Percentiles rank a stretch among this genome's conserved stretches.
Evolutionary conservation across 2,888 invertebrate genomes (phyloP).

Genomic region (Scelioninae gen. 2): DNA sequence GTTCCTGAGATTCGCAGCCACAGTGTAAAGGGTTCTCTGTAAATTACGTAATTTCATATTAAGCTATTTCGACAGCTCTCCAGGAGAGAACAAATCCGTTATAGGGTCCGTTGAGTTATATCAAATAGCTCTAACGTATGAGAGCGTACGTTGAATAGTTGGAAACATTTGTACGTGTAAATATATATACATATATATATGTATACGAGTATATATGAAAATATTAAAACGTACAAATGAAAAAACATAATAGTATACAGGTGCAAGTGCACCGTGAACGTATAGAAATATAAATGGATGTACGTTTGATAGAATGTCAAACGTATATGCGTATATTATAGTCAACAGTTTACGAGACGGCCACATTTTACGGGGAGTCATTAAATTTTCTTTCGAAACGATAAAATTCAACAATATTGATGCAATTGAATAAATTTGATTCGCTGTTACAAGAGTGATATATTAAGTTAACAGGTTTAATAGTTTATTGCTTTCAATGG

Average conservation of each 20-base stretch:
- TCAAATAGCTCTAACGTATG: constrained; percentile 15
- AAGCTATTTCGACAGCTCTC: constrained; percentile 93
- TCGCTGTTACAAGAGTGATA: neutral
- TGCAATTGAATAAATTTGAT: constrained; percentile 8
- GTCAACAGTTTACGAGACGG: too few species aligned
- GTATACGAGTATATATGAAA: too few species aligned
- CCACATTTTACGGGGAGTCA: neutral
- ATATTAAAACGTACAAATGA: too few species aligned
- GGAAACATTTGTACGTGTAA: neutral
- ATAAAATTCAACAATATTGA: constrained; percentile 3
- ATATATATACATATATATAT: neutral
- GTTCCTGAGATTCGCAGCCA: constrained; percentile 91
- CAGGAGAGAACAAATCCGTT: constrained; percentile 20
- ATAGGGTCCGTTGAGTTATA: constrained; percentile 34
- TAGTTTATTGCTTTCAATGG: neutral
- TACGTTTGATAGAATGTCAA: too few species aligned
- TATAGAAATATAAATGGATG: too few species aligned
- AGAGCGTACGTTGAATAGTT: constrained; percentile 4
- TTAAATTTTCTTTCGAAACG: constrained; percentile 3
- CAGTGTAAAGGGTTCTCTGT: constrained; percentile 87
- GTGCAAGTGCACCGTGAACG: too few species aligned
- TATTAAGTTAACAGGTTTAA: neutral
- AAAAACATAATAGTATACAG: too few species aligned
- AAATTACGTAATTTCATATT: constrained; percentile 51
- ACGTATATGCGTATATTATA: too few species aligned